These are phyloP conservation scores for Brienomyrus brachyistius DNA, from an alignment of 2,113 vertebrate genomes.

Conservation along the genomic window DNA sequence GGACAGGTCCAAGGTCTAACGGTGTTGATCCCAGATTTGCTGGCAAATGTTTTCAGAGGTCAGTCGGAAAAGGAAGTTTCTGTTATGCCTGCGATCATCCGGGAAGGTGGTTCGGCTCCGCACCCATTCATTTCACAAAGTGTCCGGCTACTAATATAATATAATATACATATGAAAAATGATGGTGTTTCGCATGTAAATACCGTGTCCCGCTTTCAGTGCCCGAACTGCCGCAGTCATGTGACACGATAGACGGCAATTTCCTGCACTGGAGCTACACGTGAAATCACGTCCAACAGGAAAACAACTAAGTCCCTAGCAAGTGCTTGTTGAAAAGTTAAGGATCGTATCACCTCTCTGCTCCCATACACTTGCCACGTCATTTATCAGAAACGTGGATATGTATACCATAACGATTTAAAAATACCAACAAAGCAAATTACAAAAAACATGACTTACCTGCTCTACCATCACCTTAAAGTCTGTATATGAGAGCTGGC, in stretches of 20 bases:
- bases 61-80: not conserved
- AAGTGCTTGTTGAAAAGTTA: not conserved
- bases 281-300: not conserved
- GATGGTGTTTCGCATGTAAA: not conserved
- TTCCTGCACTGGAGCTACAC: not conserved
- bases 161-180: not conserved
- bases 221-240: not conserved
- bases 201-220: not conserved
- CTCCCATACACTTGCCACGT: not conserved
- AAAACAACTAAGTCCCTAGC: not conserved
- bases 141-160: not conserved
- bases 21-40: not conserved
- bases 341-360: not conserved
- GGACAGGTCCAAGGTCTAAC: not conserved
- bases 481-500: constrained; percentile 18
- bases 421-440: not conserved
- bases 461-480: constrained; percentile 60
- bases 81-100: not conserved
- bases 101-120: not conserved
- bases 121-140: not conserved
- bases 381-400: not conserved
- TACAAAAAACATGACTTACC: constrained; percentile 37
- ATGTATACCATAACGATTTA: not conserved
- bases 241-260: not conserved
- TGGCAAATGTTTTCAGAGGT: not conserved